Base-by-base conservation (phyloP, 92 coral and sea anemone genomes). In the Umimayanthus chanpuru region DNA sequence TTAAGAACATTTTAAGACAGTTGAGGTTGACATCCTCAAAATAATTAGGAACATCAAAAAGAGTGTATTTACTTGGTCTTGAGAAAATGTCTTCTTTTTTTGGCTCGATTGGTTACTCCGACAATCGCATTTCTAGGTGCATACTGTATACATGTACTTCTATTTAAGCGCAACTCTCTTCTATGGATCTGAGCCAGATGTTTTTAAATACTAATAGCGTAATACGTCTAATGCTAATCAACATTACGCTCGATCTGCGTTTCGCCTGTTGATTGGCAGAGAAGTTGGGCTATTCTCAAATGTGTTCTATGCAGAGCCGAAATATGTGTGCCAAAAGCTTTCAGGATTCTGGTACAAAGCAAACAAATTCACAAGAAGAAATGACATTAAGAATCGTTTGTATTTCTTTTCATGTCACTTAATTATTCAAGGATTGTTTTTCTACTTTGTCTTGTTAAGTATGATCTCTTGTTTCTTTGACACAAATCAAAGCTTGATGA, bases 401-500 rank as follows among this genome's bases (percentile, higher is more conserved):
- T 76, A 81, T 64, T 81, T 81, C 55, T 40, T 65, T 61, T 65
- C 85, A 81, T 61, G 23, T 21, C 9, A 65, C 30, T 40, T 81
- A 65, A 81, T 81, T 81, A 65, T 81, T 65, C 85, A 32, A 8
- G 32, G 55, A 44, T 56, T 81, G 49, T 47, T 65, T 81, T 81
- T 65, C 26, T 26, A 81, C 76, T 65, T 65, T 64, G 74, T 81
- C 50, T 81, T 58, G 85, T 67, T 81, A 81, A 81, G 76, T 18
- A 61, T 55, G 5, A 7, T 28, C 61, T 39, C 73, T n/a, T 81
- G 74, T 65, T 81, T 40, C 73, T 81, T 65, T 81, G 85, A 81
- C 85, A 81, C 76, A 81, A 81, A 65, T 81, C 85, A 81, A 61
- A 81, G 1, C 55, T 32, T 65, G 85, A 61, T 65, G 85, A 65